Conservation (phyloP, 2,888 invertebrate species). For the Ornithoptera alexandrae region DNA sequence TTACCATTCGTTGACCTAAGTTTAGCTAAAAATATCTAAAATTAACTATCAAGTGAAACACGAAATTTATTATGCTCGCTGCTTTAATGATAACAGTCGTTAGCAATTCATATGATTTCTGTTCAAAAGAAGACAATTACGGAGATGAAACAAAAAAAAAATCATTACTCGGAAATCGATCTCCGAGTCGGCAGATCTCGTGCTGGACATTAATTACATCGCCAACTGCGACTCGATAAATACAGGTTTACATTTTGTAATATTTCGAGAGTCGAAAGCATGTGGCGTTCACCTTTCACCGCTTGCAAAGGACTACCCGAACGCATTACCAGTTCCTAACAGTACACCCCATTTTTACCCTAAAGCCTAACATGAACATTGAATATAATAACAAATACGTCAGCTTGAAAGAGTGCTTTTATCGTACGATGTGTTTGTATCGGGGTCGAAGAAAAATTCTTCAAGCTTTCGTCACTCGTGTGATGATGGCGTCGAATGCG, state of each 20-base stretch:
- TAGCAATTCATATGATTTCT: neutral
- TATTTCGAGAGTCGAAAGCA: constrained; percentile 27
- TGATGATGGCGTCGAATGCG: no score
- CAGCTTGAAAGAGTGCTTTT: no score
- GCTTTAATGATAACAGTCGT: neutral
- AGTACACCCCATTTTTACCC: constrained; percentile 3
- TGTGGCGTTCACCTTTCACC: constrained; percentile 28
- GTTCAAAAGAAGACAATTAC: neutral
- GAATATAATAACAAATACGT: neutral
- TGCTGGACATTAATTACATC: neutral
- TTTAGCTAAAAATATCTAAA: no score
- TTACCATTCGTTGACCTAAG: no score
- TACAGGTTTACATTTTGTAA: constrained; percentile 27
- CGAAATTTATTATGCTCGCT: no score
- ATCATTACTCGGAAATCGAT: neutral
- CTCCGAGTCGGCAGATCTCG: neutral
- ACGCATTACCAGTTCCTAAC: neutral
- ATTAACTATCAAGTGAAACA: no score
- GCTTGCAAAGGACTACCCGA: constrained; percentile 15
- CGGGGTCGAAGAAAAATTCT: no score
- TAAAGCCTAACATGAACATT: neutral
- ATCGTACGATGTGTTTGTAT: no score
- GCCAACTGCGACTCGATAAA: constrained; percentile 8
- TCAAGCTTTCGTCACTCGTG: no score
- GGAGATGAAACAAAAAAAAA: neutral